phyloP scores from a whole-genome alignment of 2,113 vertebrate genomes.

The Pachycephala philippinensis region DNA sequence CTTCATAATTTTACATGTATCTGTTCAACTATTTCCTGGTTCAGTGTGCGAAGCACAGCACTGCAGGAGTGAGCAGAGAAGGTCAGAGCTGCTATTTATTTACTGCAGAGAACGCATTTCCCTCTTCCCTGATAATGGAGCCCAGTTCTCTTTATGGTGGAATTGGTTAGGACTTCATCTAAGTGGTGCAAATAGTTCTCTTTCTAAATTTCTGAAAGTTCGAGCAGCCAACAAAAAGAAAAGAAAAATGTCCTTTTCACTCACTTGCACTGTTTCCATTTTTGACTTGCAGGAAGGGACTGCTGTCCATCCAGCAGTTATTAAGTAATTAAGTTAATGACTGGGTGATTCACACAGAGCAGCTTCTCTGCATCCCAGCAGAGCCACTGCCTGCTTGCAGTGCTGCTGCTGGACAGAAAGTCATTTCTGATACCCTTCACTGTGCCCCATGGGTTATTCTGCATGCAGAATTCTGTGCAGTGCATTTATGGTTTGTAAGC shows the following conservation, averaged over 20 bases:
- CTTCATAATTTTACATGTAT: background rate
- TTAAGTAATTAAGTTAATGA: background rate
- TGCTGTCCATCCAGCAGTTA: background rate
- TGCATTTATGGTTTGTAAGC: background rate
- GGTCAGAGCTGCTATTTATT: background rate
- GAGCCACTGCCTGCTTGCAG: background rate
- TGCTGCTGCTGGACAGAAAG: background rate
- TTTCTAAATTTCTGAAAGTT: background rate
- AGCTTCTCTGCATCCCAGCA: background rate
- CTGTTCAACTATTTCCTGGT: constrained; percentile 17
- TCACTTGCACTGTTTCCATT: background rate
- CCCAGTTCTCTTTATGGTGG: background rate
- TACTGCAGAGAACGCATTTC: background rate
- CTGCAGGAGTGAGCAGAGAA: background rate
- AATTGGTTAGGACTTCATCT: background rate
- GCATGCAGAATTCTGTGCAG: background rate
- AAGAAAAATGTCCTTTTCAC: background rate
- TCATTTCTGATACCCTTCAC: background rate
- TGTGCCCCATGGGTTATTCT: background rate
- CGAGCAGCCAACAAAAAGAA: background rate
- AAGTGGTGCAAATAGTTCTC: background rate
- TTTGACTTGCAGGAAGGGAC: background rate
- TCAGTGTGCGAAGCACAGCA: background rate
- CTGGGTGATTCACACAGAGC: background rate
- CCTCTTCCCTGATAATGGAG: background rate